Conservation (phyloP, 1,140 invertebrate genomes). For the Pemphigus obesinymphae region DNA sequence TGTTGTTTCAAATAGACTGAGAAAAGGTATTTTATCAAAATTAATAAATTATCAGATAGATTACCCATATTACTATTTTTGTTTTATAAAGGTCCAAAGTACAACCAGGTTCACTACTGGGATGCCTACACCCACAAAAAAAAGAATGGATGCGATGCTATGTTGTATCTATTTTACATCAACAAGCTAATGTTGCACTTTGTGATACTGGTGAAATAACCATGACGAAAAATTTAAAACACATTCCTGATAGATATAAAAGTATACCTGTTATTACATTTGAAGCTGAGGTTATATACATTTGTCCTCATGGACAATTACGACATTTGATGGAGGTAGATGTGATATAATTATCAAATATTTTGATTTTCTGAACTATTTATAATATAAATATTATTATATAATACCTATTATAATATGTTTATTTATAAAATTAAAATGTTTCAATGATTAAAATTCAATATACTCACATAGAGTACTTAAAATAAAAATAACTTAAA, state of each 20-base stretch:
- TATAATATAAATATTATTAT: no score
- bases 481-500: no score
- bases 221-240: slow-evolving; percentile 4
- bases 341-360: background rate
- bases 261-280: slow-evolving; percentile 18
- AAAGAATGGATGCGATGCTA: slow-evolving; percentile 19
- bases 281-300: slow-evolving; percentile 14
- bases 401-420: no score
- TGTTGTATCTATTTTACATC: background rate
- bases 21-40: no score
- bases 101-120: background rate
- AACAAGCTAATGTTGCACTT: background rate
- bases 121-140: slow-evolving; percentile 8
- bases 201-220: slow-evolving; percentile 22
- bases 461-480: no score
- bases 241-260: slow-evolving; percentile 21
- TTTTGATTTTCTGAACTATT: background rate
- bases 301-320: slow-evolving; percentile 12
- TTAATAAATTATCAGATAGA: no score
- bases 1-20: no score
- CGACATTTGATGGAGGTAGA: slow-evolving; percentile 26
- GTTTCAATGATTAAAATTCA: no score
- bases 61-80: no score
- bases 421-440: no score
- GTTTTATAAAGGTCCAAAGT: background rate